Evolutionary conservation across 2,888 invertebrate genomes (phyloP), one percentile per base, ranked within the genome.

Genomic region (Loripinus fragilis): DNA sequence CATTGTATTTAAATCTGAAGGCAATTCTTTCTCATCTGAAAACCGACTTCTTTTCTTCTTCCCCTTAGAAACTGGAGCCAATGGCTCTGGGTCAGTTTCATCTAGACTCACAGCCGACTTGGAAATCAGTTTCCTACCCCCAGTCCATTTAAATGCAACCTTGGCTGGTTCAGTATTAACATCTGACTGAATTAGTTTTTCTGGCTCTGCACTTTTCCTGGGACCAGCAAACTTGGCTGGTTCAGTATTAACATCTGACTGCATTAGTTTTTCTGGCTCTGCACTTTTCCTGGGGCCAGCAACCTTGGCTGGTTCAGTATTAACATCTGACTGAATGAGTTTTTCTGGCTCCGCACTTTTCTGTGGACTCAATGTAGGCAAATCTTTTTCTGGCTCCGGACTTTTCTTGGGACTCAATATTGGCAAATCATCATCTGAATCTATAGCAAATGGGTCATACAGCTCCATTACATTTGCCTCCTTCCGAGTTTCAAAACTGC

Each of bases 361-460:
- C n/a, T n/a, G n/a, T n/a, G n/a, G n/a, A n/a, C n/a, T n/a, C n/a
- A n/a, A n/a, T n/a, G n/a, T n/a, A n/a, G n/a, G 17, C 42, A 42
- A 17, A 17, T 42, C 10, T 42, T 12, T 42, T 8, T 42, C 12
- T 8, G 42, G 8, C 17, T n/a, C n/a, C n/a, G n/a, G n/a, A n/a
- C n/a, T 8, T 52, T n/a, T 52, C 25, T 52, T 3, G 5, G 65
- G 80, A 55, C 72, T 80, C 8, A 28, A 2, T 25, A 35, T 45
- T 10, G 74, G 48, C 33, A 76, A 65, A 7, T 73, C 50, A 5
- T 71, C 60, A 38, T 83, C 75, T 17, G 76, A 55, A 50, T 82
- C 82, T 15, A 65, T 2, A n/a, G 79, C 74, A 77, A 83, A 83
- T 20, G 83, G 83, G 55, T 83, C 83, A 79, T 83, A 83, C 30